Evolutionary conservation across 2,113 vertebrate genomes (phyloP), one percentile per base, ranked within the genome.

Genomic region (Sciurus niger): DNA sequence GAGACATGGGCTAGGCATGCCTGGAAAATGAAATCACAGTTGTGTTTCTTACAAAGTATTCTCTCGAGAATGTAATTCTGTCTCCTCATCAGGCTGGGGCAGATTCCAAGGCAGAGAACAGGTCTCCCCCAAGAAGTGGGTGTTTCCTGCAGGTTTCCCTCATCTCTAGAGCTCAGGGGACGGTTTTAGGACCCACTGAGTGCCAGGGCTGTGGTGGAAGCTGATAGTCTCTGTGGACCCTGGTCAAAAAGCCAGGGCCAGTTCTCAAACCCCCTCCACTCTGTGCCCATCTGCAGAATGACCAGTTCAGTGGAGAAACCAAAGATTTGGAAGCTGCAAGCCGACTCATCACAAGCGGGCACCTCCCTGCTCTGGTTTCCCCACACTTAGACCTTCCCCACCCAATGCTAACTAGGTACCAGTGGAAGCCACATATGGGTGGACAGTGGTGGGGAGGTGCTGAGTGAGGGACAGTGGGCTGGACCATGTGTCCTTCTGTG

Each of bases 21-120:
- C 93, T 72, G 55, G 4, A 2, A 94, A 63, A 65, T 80, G 65
- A 46, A 77, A 53, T 48, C 67, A 90, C 6, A 77, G 46, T 24
- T 90, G 28, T 51, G 60, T 24, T 73, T 68, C 93, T 78, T 90
- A 73, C 43, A 60, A 77, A 90, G 53, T 37, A 51, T 48, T 90
- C 82, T 92, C 58, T 48, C 3, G 78, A 96, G 76, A 40, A 79
- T 8, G 40, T 40, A 84, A 67, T 76, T 93, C 91, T 73, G 80
- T 73, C 74, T 92, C 88, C 68, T 94, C 60, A 20, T 92, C 74
- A 68, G 73, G 53, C 40, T 32, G 51, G 90, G 74, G 73, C 28
- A 92, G 51, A 68, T 63, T 85, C 86, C 34, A 65, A 83, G 74
- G 53, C 25, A 32, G 25, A 40, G 37, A 65, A 17, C 25, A 82